phyloP scores from a whole-genome alignment of 1,140 invertebrate genomes.

The Geopemphigus sp. region DNA sequence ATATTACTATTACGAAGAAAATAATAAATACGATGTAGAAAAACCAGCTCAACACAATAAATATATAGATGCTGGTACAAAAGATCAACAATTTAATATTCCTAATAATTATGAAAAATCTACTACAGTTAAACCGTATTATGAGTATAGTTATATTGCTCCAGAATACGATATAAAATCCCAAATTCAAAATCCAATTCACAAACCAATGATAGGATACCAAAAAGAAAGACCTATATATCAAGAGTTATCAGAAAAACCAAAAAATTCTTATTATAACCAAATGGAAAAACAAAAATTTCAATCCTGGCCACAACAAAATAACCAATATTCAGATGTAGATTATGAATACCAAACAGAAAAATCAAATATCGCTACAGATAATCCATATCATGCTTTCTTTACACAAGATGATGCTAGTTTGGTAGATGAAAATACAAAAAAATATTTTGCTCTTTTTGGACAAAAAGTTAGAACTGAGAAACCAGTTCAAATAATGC shows the following conservation, averaged over 20 bases:
- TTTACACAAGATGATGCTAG: constrained; percentile 71
- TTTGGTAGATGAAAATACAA: constrained; percentile 71
- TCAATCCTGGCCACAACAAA: constrained; percentile 16
- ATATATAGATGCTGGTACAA: background rate
- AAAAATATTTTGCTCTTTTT: constrained; percentile 73
- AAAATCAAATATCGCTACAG: constrained; percentile 49
- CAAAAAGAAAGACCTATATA: constrained; percentile 7
- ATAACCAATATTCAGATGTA: constrained; percentile 24
- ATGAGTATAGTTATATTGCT: constrained; percentile 54
- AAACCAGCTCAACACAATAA: constrained; percentile 40
- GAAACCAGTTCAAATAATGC: constrained; percentile 18
- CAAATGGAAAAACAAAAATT: constrained; percentile 13
- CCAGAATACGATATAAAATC: constrained; percentile 51
- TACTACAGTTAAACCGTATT: constrained; percentile 52
- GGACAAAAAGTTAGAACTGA: constrained; percentile 65
- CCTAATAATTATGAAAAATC: constrained; percentile 41
- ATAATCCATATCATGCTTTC: constrained; percentile 65
- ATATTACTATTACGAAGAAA: constrained; percentile 41
- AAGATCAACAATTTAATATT: constrained; percentile 28
- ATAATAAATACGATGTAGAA: constrained; percentile 41
- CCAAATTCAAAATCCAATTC: constrained; percentile 32
- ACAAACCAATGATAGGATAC: constrained; percentile 6
- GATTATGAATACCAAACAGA: constrained; percentile 34
- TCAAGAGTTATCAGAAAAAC: constrained; percentile 19
- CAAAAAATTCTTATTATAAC: background rate